Conservation (phyloP, 2,113 vertebrate genomes). For the Prietella phreatophila region DNA sequence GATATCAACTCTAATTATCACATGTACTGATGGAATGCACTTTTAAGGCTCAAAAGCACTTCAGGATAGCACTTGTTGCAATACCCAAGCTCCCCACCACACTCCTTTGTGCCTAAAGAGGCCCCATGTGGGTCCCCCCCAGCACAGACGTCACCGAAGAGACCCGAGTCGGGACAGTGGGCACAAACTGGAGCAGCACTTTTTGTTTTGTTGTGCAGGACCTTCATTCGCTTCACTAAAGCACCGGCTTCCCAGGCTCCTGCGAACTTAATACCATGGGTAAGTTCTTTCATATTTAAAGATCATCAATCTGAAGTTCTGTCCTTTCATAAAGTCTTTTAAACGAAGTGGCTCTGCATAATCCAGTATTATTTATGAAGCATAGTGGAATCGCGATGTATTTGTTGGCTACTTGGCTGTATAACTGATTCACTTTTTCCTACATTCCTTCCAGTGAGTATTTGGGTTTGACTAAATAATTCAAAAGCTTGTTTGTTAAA, state of each 20-base stretch:
- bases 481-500: constrained; percentile 14
- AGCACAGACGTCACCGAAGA: constrained; percentile 42
- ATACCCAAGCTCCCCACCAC: constrained; percentile 8
- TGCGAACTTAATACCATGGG: constrained; percentile 49
- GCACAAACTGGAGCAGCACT: constrained; percentile 28
- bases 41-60: constrained; percentile 19
- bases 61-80: constrained; percentile 20
- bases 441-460: constrained; percentile 9
- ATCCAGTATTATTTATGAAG: constrained; percentile 20
- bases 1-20: not conserved
- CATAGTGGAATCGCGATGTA: not conserved
- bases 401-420: constrained; percentile 18
- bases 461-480: constrained; percentile 9
- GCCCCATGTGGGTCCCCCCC: constrained; percentile 35
- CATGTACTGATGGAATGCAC: not conserved
- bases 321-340: constrained; percentile 6
- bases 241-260: constrained; percentile 13
- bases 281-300: constrained; percentile 40
- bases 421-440: not conserved
- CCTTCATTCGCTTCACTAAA: constrained; percentile 26
- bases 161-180: constrained; percentile 37
- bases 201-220: constrained; percentile 44
- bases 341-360: not conserved
- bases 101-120: constrained; percentile 28
- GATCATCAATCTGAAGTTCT: not conserved